Base-by-base conservation (phyloP, 2,113 vertebrate genomes). In the Promerops cafer region DNA sequence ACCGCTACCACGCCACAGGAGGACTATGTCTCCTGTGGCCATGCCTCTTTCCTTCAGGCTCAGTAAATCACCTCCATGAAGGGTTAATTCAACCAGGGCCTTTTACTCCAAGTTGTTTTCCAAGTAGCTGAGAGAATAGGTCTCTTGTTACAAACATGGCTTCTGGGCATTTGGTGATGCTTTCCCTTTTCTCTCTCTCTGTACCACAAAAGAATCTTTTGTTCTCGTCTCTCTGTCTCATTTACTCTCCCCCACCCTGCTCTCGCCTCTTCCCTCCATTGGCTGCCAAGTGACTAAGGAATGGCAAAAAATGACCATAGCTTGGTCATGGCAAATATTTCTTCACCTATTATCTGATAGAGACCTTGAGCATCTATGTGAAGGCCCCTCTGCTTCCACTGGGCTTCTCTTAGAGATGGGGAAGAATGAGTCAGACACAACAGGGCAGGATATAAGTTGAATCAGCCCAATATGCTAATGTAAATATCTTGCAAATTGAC, bases 91-190 rank as follows among this genome's bases (percentile, higher is more conserved):
- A 96, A 71, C 84, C 82, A 85, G 56, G 66, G 87, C 78, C 82
- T 96, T 96, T 92, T 94, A 82, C 93, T 97, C 89, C 60, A 84
- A 93, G 70, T 98, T 98, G 98, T 98, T 98, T 98, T 98, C 98
- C 97, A 98, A 98, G 96, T 31, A 65, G 95, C 97, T 91, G 92
- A 98, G 98, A 98, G 98, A 98, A 98, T 98, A 97, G 96, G 76
- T 98, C 98, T 98, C 98, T 98, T 98, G 98, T 98, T 98, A 98
- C 98, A 97, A 98, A 98, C 97, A 98, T 98, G 98, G 98, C 98
- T 98, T 97, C 97, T 98, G 98, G 98, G 98, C 98, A 98, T 98
- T 97, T 96, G 96, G 97, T 98, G 93, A 98, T 97, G 98, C 97
- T 97, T 97, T 96, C 97, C 92, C 97, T 97, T 97, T 97, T 97